phyloP scores from a whole-genome alignment of 2,113 vertebrate species.

The Scortum barcoo region DNA sequence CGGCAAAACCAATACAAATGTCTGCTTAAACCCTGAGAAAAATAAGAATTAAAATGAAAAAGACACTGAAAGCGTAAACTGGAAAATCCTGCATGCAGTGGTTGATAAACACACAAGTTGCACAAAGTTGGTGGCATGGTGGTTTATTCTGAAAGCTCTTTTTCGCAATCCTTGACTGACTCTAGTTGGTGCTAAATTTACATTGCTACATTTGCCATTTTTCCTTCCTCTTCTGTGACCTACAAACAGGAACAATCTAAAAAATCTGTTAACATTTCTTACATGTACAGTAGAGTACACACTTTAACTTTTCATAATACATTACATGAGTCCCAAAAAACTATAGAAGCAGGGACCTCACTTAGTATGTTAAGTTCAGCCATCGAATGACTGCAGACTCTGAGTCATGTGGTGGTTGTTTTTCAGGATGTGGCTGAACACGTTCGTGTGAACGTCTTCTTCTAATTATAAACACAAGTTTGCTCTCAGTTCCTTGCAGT shows the following conservation, averaged over 20 bases:
- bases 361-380: not conserved
- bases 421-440: constrained; percentile 57
- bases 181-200: not conserved
- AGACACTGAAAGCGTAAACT: not conserved
- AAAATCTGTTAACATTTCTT: not conserved
- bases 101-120: not conserved
- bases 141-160: constrained; percentile 22
- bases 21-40: not conserved
- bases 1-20: not conserved
- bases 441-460: not conserved
- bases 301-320: not conserved
- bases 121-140: not conserved
- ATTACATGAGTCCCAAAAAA: not conserved
- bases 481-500: not conserved
- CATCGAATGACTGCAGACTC: not conserved
- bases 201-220: not conserved
- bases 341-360: not conserved
- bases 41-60: no score
- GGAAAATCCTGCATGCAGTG: no score
- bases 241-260: not conserved
- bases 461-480: not conserved
- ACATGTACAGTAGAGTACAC: not conserved
- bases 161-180: not conserved
- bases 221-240: constrained; percentile 11
- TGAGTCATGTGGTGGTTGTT: constrained; percentile 11